These are phyloP conservation scores for Drosophila parvula DNA, from an alignment of 1,140 invertebrate species.

Conservation along the genomic window DNA sequence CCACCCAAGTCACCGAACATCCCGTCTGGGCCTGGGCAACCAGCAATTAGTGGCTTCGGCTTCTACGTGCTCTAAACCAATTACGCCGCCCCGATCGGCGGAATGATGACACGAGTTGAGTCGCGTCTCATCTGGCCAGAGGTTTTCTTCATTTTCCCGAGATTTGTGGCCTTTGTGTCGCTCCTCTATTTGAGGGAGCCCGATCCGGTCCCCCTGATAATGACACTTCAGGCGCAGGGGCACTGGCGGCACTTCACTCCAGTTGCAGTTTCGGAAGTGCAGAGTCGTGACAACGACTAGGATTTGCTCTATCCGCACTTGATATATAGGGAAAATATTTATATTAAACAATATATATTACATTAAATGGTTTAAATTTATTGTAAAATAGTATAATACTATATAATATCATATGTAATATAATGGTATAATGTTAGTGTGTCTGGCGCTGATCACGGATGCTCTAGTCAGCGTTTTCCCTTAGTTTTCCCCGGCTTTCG, in stretches of 20 bases:
- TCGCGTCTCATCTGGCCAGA: neutral
- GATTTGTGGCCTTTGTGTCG: conserved; percentile 11
- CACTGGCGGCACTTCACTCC: conserved; percentile 6
- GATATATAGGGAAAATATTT: too few species aligned
- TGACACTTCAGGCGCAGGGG: conserved; percentile 21
- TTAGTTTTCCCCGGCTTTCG: conserved; percentile 36
- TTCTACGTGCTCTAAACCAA: conserved; percentile 70
- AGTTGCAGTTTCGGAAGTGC: conserved; percentile 7
- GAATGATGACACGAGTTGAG: conserved; percentile 69
- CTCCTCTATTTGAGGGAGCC: conserved; percentile 13
- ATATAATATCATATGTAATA: too few species aligned
- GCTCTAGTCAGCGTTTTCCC: neutral
- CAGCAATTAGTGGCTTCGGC: conserved; percentile 56
- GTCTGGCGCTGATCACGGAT: too few species aligned
- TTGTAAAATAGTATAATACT: too few species aligned
- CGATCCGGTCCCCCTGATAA: conserved; percentile 25
- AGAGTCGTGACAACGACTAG: neutral
- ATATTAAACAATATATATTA: too few species aligned
- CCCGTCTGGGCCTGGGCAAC: conserved; percentile 37
- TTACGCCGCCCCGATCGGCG: conserved; percentile 38
- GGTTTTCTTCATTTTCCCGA: neutral
- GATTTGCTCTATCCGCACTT: neutral
- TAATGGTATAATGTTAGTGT: neutral
- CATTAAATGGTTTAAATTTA: too few species aligned
- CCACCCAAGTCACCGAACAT: conserved; percentile 25